Base-by-base conservation (phyloP, 1,140 invertebrate genomes). In the Antheraea pernyi region DNA sequence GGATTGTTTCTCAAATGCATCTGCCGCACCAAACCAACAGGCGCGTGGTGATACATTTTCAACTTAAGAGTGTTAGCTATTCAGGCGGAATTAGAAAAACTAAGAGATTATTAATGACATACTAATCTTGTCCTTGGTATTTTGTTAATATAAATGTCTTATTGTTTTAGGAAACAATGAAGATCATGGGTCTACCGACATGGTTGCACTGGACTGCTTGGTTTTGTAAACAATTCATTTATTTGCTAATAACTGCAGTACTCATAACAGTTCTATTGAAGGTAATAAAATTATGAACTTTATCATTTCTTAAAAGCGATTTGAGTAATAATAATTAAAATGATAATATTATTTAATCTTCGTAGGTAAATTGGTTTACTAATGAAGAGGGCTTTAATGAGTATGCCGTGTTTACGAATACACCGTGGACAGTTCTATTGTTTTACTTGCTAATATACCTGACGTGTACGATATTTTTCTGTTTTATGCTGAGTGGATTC, bases 131-230 rank as follows among this genome's bases (percentile, higher is more conserved):
- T 46, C 19, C 5, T 65, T 58, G 63, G 58, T 19, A 42, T 11
- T 19, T 64, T 42, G 19, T 65, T 19, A 42, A n/a, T 16, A 13
- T 53, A n/a, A 16, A 19, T 19, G 0, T 68, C 60, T 62, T 48
- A 53, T 53, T 72, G 42, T 89, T 88, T 73, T 60, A 91, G 89
- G 89, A 91, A 86, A 85, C 96, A 0, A 97, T 97, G 96, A 97
- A 97, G 91, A 96, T 97, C 80, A 98, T 98, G 97, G 97, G 97
- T 8, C 83, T 98, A 4, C 93, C 94, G 7, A 96, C 95, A 70
- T 97, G 96, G 95, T 80, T 98, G 58, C 97, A 98, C 81, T 98
- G 97, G 96, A 89, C 93, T 0, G 96, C 97, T 0, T 97, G 97
- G 96, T 97, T 97, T 83, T 88, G 95, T 16, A 96, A 97, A 79